A percentile compares a stretch with the other conserved stretches of the same genome.
Evolutionary conservation across 2,888 invertebrate species (phyloP).

Genomic region (Malacosoma neustria): DNA sequence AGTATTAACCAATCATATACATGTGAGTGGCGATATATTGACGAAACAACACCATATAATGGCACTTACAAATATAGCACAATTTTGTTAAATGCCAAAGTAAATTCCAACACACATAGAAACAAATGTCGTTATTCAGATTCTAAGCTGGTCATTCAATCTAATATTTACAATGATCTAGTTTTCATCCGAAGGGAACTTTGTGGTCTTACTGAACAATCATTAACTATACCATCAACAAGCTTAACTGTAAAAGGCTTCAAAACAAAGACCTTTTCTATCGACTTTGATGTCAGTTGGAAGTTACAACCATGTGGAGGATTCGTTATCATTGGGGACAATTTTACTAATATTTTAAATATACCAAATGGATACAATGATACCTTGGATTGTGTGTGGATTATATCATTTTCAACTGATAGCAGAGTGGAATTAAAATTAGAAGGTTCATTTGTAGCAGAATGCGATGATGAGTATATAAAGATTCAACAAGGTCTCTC

Average conservation of each 20-base stretch:
- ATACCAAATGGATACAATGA: constrained; percentile 52
- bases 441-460: constrained; percentile 36
- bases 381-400: constrained; percentile 85
- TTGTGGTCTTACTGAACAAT: constrained; percentile 32
- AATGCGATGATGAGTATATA: constrained; percentile 51
- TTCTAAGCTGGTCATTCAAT: constrained; percentile 32
- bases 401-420: constrained; percentile 54
- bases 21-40: constrained; percentile 48
- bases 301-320: constrained; percentile 80
- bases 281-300: constrained; percentile 55
- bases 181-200: constrained; percentile 20
- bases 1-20: constrained; percentile 31
- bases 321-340: constrained; percentile 37
- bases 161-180: constrained; percentile 9
- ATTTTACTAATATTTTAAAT: constrained; percentile 31
- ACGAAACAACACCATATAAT: constrained; percentile 7
- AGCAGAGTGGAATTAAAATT: constrained; percentile 47
- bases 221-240: constrained; percentile 37
- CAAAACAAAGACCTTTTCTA: constrained; percentile 22
- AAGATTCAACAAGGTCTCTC: constrained; percentile 68
- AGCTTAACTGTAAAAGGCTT: constrained; percentile 31
- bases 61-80: constrained; percentile 26
- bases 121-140: constrained; percentile 32
- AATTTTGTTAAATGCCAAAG: constrained; percentile 28
- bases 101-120: constrained; percentile 31